Evolutionary conservation across 92 coral and sea anemone species (phyloP).

Genomic region (Umimayanthus kanabou): DNA sequence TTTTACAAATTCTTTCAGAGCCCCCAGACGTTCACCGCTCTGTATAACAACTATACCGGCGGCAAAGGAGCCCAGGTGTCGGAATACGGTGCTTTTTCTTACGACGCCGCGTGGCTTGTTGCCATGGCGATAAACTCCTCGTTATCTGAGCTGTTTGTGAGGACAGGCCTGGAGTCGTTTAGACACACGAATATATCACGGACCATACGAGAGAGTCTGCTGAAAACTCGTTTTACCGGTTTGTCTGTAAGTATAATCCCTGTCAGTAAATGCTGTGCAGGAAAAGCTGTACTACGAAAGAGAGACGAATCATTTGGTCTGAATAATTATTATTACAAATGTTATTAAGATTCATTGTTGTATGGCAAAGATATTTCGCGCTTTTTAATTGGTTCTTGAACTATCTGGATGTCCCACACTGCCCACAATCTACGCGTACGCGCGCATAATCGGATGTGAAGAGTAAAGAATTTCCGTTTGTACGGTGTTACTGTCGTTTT

Average conservation of each 20-base stretch:
- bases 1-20: slow-evolving; percentile 44
- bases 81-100: slow-evolving; percentile 67
- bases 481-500: too few relatives aligned
- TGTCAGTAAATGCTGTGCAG: not conserved
- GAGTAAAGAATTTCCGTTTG: too few relatives aligned
- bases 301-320: too few relatives aligned
- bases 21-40: slow-evolving; percentile 52
- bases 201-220: slow-evolving; percentile 48
- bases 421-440: too few relatives aligned
- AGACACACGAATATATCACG: slow-evolving; percentile 40
- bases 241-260: slow-evolving; percentile 61
- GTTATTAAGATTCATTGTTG: too few relatives aligned
- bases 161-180: slow-evolving; percentile 27
- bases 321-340: too few relatives aligned
- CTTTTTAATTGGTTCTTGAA: too few relatives aligned
- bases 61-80: slow-evolving; percentile 37
- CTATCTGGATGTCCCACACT: too few relatives aligned
- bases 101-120: slow-evolving; percentile 80
- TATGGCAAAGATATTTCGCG: too few relatives aligned
- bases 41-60: slow-evolving; percentile 41
- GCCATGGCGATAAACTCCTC: slow-evolving; percentile 71
- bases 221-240: slow-evolving; percentile 56
- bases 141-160: slow-evolving; percentile 15
- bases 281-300: not conserved
- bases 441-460: too few relatives aligned